Evolutionary conservation across 2,888 invertebrate species (phyloP).

Genomic region (Rhodophaea formosa): DNA sequence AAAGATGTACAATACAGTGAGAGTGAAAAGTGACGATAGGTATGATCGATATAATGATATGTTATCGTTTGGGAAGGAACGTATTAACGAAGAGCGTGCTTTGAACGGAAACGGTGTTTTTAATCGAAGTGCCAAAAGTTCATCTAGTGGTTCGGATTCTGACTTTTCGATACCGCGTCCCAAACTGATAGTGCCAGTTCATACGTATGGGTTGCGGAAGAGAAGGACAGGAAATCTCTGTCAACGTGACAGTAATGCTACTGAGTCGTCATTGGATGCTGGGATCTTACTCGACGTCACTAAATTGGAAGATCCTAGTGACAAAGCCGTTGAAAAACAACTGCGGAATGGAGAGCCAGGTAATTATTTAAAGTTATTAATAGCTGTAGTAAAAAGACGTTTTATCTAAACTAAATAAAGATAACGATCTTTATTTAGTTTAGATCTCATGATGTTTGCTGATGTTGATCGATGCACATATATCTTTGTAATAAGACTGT

Average conservation of each 20-base stretch:
- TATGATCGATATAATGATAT: slow-evolving; percentile 73
- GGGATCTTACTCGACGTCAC: slow-evolving; percentile 69
- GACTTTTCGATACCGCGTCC: slow-evolving; percentile 93
- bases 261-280: slow-evolving; percentile 66
- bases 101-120: slow-evolving; percentile 54
- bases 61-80: slow-evolving; percentile 61
- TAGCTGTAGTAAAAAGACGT: not conserved
- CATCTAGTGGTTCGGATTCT: slow-evolving; percentile 80
- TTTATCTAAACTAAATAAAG: no score
- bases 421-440: slow-evolving; percentile 36
- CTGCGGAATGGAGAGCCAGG: slow-evolving; percentile 59
- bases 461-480: slow-evolving; percentile 53
- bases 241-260: slow-evolving; percentile 72
- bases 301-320: slow-evolving; percentile 54
- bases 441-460: slow-evolving; percentile 41
- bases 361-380: slow-evolving; percentile 35
- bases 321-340: slow-evolving; percentile 45
- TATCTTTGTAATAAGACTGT: slow-evolving; percentile 31
- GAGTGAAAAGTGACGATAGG: slow-evolving; percentile 77
- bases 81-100: slow-evolving; percentile 59
- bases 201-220: slow-evolving; percentile 90
- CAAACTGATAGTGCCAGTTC: slow-evolving; percentile 92
- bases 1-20: slow-evolving; percentile 73
- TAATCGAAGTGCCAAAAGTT: slow-evolving; percentile 73
- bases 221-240: slow-evolving; percentile 89